These are phyloP conservation scores for Homalodisca vitripennis DNA, from an alignment of 1,140 invertebrate species.

Conservation along the genomic window DNA sequence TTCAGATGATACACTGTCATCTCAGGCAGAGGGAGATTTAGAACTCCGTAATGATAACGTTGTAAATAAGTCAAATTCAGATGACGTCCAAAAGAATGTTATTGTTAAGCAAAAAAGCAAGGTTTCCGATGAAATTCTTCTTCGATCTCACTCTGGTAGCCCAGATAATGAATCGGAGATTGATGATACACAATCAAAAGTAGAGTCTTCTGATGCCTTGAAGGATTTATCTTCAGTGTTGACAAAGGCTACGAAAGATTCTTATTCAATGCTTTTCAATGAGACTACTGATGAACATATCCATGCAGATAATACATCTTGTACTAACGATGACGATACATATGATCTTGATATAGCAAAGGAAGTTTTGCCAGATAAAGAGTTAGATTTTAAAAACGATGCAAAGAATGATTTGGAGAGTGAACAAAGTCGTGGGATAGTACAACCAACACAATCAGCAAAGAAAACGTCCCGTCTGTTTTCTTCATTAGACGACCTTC, in stretches of 20 bases:
- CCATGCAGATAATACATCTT: not conserved
- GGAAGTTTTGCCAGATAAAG: slow-evolving; percentile 1
- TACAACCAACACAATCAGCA: slow-evolving; percentile 44
- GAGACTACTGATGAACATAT: slow-evolving; percentile 22
- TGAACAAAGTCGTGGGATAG: slow-evolving; percentile 57
- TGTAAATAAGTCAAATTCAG: too few species aligned
- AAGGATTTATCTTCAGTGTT: slow-evolving; percentile 38
- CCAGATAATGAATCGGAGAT: slow-evolving; percentile 26
- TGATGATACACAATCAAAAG: slow-evolving; percentile 22
- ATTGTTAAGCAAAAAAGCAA: slow-evolving; percentile 12
- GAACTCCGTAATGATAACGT: too few species aligned
- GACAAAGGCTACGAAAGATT: slow-evolving; percentile 41
- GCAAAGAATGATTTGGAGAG: slow-evolving; percentile 57
- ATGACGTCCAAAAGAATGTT: too few species aligned
- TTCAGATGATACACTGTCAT: not conserved
- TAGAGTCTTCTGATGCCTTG: slow-evolving; percentile 4
- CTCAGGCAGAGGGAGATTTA: not conserved
- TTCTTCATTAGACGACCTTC: slow-evolving; percentile 47
- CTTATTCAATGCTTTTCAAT: slow-evolving; percentile 39
- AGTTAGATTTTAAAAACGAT: slow-evolving; percentile 38
- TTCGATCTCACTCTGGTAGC: slow-evolving; percentile 34
- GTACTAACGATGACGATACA: slow-evolving; percentile 6
- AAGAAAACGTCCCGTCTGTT: slow-evolving; percentile 30
- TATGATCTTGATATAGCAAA: slow-evolving; percentile 7
- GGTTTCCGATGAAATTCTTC: slow-evolving; percentile 34